These are phyloP conservation scores for Dryomyza anilis DNA, from an alignment of 2,888 invertebrate species.

Conservation along the genomic window DNA sequence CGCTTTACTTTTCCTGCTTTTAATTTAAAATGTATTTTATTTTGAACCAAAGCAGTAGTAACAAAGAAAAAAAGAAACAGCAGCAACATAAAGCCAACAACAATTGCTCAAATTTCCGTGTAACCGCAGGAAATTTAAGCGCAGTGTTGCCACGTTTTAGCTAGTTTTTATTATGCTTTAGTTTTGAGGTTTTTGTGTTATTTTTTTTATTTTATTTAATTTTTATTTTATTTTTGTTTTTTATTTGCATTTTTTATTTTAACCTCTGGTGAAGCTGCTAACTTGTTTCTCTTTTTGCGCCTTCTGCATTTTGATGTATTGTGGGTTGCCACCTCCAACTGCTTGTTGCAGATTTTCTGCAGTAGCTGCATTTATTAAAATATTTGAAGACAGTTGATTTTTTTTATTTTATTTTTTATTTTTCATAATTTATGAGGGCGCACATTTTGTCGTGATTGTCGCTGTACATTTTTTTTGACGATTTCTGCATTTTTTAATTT, in stretches of 20 bases:
- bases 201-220: constrained; percentile 1
- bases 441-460: too few relatives aligned
- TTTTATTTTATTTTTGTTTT: neutral
- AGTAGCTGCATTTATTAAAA: constrained; percentile 20
- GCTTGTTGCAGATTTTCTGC: neutral
- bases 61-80: neutral
- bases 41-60: neutral
- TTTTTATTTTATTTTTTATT: neutral
- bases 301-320: neutral
- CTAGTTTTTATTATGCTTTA: neutral
- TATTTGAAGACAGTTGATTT: neutral
- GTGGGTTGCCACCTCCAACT: neutral
- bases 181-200: constrained; percentile 1
- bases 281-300: neutral
- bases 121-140: constrained; percentile 3
- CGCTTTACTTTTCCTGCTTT: too few relatives aligned
- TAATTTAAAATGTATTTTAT: constrained; percentile 1
- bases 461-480: too few relatives aligned
- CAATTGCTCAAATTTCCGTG: neutral
- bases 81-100: neutral
- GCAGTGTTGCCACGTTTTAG: constrained; percentile 5
- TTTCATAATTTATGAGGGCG: neutral
- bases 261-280: neutral
- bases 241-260: too few relatives aligned
- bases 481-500: too few relatives aligned